A percentile compares a stretch with the other conserved stretches of the same genome.
Evolutionary conservation across 2,113 vertebrate genomes (phyloP).

Genomic region (Chlamydotis undulata): DNA sequence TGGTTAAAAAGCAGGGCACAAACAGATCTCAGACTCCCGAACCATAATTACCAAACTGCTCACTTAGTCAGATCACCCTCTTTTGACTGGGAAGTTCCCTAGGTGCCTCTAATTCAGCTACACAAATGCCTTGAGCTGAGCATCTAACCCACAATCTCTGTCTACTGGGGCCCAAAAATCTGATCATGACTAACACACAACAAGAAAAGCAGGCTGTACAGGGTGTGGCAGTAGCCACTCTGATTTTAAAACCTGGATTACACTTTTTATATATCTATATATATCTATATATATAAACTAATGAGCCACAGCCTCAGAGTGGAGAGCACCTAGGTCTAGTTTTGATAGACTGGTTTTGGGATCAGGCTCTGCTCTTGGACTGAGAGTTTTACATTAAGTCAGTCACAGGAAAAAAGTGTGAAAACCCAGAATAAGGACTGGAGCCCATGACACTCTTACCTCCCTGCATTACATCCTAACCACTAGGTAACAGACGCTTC

Average conservation of each 20-base stretch:
- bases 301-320: not conserved
- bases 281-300: not conserved
- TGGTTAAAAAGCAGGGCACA: not conserved
- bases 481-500: not conserved
- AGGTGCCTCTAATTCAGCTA: not conserved
- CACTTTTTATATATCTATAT: too few species aligned
- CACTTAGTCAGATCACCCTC: not conserved
- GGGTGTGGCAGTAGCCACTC: not conserved
- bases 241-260: not conserved
- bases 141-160: not conserved
- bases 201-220: not conserved
- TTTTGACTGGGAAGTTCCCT: not conserved
- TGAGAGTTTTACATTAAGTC: not conserved
- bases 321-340: not conserved
- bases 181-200: not conserved
- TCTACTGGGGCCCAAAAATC: not conserved
- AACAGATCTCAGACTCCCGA: not conserved
- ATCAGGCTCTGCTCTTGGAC: not conserved
- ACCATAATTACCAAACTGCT: not conserved
- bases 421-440: not conserved
- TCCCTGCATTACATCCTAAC: not conserved
- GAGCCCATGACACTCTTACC: not conserved
- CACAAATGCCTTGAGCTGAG: not conserved
- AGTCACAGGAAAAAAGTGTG: not conserved
- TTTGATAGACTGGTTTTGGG: not conserved